Conservation (phyloP, 92 coral and sea anemone species). For the Epizoanthus illoricatus region DNA sequence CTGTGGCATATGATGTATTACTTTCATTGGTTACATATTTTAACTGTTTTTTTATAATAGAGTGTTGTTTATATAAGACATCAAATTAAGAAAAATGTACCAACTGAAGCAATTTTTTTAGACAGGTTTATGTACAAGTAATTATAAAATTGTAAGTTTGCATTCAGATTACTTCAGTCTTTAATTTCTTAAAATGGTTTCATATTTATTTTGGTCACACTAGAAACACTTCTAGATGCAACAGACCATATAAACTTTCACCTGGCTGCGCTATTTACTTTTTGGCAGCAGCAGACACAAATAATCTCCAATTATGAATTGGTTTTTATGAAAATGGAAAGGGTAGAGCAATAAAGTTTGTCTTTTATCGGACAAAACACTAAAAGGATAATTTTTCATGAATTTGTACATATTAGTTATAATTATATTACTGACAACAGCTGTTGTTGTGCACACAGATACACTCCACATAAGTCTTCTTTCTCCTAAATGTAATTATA, state of each 20-base stretch:
- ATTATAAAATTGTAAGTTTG: constrained; percentile 2
- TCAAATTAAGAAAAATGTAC: background rate
- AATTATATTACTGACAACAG: constrained; percentile 7
- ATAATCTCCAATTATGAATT: background rate
- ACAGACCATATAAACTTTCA: background rate
- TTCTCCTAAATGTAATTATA: no score
- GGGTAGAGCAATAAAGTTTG: background rate
- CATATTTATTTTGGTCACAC: constrained; percentile 15
- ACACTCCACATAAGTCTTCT: no score
- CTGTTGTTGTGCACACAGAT: background rate
- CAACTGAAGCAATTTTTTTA: background rate
- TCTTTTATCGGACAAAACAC: constrained; percentile 19
- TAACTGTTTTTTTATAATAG: no score
- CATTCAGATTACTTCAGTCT: background rate
- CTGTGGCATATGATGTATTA: no score
- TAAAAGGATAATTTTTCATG: constrained; percentile 35
- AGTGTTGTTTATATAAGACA: no score
- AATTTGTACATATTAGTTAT: constrained; percentile 31
- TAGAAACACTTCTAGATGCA: constrained; percentile 1
- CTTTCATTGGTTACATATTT: no score
- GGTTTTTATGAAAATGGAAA: background rate
- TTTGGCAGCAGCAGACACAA: constrained; percentile 4
- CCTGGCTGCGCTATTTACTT: background rate
- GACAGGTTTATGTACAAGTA: background rate
- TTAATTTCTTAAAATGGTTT: background rate